These are phyloP conservation scores for Xanthorhoe designata DNA, from an alignment of 2,888 invertebrate genomes.

Conservation along the genomic window DNA sequence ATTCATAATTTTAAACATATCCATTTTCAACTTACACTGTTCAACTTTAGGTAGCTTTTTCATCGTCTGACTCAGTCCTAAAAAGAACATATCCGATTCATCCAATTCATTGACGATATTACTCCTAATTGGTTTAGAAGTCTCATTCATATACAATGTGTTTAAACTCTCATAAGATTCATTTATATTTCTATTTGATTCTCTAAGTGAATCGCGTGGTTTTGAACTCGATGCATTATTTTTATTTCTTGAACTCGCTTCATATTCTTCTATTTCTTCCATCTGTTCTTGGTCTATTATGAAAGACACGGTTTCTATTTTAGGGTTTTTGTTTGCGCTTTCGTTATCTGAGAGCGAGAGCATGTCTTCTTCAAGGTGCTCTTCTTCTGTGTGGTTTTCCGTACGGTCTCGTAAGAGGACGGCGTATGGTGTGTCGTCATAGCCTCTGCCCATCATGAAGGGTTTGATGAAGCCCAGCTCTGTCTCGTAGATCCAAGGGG, in stretches of 20 bases:
- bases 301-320: background rate
- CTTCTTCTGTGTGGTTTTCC: constrained; percentile 2
- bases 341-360: no score
- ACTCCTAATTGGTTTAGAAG: background rate
- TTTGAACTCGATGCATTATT: background rate
- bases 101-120: constrained; percentile 17
- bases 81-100: constrained; percentile 28
- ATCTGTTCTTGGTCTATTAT: background rate
- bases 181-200: no score
- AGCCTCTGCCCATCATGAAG: constrained; percentile 11
- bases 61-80: constrained; percentile 26
- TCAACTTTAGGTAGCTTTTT: constrained; percentile 31
- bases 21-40: constrained; percentile 28
- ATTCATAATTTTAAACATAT: constrained; percentile 28
- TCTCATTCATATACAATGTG: background rate
- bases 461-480: constrained; percentile 29
- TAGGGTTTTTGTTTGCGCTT: background rate
- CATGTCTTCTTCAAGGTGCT: background rate
- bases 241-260: background rate
- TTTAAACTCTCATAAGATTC: background rate
- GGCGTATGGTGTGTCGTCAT: constrained; percentile 12
- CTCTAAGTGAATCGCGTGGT: background rate
- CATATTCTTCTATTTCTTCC: background rate
- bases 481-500: constrained; percentile 27
- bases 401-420: background rate